Percentiles rank a stretch among this genome's conserved stretches.
Evolutionary conservation across 1,140 invertebrate species (phyloP).

Genomic region (Procambarus virginalis): DNA sequence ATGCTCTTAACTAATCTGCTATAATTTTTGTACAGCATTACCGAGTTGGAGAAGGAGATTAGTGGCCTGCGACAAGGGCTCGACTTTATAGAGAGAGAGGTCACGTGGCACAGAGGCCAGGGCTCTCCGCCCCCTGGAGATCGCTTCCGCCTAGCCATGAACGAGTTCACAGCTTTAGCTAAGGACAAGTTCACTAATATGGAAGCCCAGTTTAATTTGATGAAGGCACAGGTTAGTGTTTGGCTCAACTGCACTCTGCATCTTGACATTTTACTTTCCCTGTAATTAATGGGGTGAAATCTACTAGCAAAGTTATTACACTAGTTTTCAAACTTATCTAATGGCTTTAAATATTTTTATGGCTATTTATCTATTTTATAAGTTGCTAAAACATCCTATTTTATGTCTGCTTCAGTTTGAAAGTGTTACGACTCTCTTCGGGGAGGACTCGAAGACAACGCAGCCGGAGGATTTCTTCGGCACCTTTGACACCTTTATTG

Average conservation of each 20-base stretch:
- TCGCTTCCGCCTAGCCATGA: constrained; percentile 94
- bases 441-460: constrained; percentile 88
- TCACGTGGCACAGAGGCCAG: constrained; percentile 90
- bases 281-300: too few relatives aligned
- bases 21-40: constrained; percentile 80
- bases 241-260: neutral
- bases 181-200: constrained; percentile 91
- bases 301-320: too few relatives aligned
- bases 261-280: too few relatives aligned
- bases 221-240: constrained; percentile 82
- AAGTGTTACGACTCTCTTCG: constrained; percentile 89
- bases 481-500: constrained; percentile 92
- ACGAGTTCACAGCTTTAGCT: constrained; percentile 94
- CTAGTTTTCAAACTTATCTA: too few relatives aligned
- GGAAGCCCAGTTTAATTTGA: constrained; percentile 94
- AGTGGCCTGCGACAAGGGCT: constrained; percentile 87
- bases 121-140: constrained; percentile 81
- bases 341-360: too few relatives aligned
- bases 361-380: too few relatives aligned
- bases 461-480: constrained; percentile 98
- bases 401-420: constrained; percentile 82
- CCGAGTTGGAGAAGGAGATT: constrained; percentile 95
- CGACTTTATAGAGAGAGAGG: constrained; percentile 90
- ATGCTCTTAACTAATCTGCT: neutral
- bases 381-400: too few relatives aligned